Percentiles rank a stretch among this genome's conserved stretches.
phyloP scores from a whole-genome alignment of 2,888 invertebrate species.

The Chydorus sphaericus region DNA sequence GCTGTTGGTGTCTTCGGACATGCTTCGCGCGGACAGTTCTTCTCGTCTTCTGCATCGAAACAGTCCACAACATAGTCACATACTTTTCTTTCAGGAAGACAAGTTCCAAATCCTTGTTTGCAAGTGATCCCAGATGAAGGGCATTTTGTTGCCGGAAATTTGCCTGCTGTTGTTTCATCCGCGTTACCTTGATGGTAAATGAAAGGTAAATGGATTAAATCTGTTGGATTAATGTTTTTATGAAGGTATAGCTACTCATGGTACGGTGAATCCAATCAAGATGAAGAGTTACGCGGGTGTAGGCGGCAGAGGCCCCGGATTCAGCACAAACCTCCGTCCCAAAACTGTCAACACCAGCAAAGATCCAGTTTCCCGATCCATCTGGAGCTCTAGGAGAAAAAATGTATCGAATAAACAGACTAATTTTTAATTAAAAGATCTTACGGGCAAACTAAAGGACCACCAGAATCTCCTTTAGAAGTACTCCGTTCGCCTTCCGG shows the following conservation, averaged over 20 bases:
- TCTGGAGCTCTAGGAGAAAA: constrained; percentile 46
- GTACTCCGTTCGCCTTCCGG: constrained; percentile 62
- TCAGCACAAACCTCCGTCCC: constrained; percentile 75
- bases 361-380: constrained; percentile 43
- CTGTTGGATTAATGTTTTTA: neutral
- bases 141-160: constrained; percentile 42
- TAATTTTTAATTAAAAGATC: constrained; percentile 1
- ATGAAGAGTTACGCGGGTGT: constrained; percentile 45
- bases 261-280: constrained; percentile 28
- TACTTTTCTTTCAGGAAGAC: constrained; percentile 45
- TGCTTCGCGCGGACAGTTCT: constrained; percentile 46
- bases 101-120: constrained; percentile 45
- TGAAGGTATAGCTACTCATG: constrained; percentile 32
- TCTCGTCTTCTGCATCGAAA: constrained; percentile 64
- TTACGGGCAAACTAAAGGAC: constrained; percentile 58
- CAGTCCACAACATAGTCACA: constrained; percentile 65
- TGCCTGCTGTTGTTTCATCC: too few species aligned
- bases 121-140: constrained; percentile 64
- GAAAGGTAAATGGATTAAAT: too few species aligned
- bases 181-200: too few species aligned
- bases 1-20: too few species aligned
- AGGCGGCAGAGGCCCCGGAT: constrained; percentile 63
- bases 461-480: constrained; percentile 65
- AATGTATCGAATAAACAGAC: neutral
- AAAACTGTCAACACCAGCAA: constrained; percentile 72